Evolutionary conservation across 2,797 vertebrate genomes (phyloP).

Genomic region (Pterois miles): DNA sequence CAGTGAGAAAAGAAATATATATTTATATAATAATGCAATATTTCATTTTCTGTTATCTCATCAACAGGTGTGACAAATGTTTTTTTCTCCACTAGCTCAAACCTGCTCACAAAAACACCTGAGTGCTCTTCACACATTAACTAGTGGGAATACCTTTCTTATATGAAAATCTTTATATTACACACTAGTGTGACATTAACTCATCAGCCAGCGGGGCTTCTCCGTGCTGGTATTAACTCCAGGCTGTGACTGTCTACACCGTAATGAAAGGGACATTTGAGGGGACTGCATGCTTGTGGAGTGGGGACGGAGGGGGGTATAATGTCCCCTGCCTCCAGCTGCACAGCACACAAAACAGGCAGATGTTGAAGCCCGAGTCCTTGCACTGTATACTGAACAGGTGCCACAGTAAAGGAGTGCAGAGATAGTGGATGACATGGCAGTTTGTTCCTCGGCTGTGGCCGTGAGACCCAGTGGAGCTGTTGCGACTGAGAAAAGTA

Average conservation of each 20-base stretch:
- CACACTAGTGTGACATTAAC: constrained; percentile 24
- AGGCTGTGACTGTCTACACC: constrained; percentile 32
- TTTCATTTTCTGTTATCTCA: constrained; percentile 38
- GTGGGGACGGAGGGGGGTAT: not conserved
- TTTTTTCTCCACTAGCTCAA: constrained; percentile 6
- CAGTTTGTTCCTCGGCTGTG: constrained; percentile 9
- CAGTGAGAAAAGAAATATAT: not conserved
- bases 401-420: constrained; percentile 8
- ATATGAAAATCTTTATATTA: constrained; percentile 5
- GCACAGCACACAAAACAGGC: constrained; percentile 1
- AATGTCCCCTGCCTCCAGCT: constrained; percentile 23
- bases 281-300: constrained; percentile 19
- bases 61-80: constrained; percentile 24
- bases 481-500: not conserved
- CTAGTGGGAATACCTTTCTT: not conserved
- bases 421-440: constrained; percentile 23
- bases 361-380: constrained; percentile 17
- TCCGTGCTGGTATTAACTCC: constrained; percentile 39
- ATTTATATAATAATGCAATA: constrained; percentile 14
- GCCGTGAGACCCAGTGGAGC: constrained; percentile 1
- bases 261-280: constrained; percentile 54
- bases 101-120: not conserved
- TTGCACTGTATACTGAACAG: not conserved
- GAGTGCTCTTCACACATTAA: constrained; percentile 21
- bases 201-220: constrained; percentile 10